Evolutionary conservation across 2,113 vertebrate species (phyloP), one percentile per base, ranked within the genome.

Genomic region (Hystrix brachyura): DNA sequence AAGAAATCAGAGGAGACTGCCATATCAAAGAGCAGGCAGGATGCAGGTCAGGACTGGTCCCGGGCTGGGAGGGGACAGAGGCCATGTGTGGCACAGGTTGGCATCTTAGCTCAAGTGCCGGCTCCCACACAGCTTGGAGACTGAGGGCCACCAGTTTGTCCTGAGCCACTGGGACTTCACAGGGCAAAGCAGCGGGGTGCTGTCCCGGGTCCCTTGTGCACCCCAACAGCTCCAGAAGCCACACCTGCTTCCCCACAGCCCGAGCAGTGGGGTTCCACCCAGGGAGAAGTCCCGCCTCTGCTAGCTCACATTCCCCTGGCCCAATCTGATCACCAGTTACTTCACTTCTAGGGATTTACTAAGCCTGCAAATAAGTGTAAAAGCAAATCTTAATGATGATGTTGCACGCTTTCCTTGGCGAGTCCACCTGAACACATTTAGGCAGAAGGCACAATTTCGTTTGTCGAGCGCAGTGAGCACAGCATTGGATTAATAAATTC

Each of bases 1-100:
- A 55, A 71, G 95, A 91, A 98, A 98, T 98, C 97, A 97, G 98
- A 98, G 96, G 94, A 78, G 97, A 96, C 89, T 93, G 94, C 90
- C 96, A 94, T 97, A 96, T 98, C 96, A 98, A 96, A 98, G n/a
- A 86, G 57, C 34, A 38, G 46, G 90, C 38, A 64, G n/a, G 10
- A 34, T 7, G 83, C 95, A 92, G 57, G 76, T 60, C 2, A 59
- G 25, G 43, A 57, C 90, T 51, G 85, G 57, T 23, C 34, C 46
- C 32, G 18, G 64, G 60, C 23, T 3, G 14, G 46, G 11, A 5
- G 48, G 6, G 53, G 55, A 25, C 13, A 15, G 4, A 48, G 0
- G 0, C 17, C 14, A 10, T 38, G 0, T 0, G 11, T 23, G 38
- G 85, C 21, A 67, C 59, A n/a, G 62, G 46, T 34, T 55, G 48